phyloP scores from a whole-genome alignment of 2,113 vertebrate genomes.

The Neotoma lepida region DNA sequence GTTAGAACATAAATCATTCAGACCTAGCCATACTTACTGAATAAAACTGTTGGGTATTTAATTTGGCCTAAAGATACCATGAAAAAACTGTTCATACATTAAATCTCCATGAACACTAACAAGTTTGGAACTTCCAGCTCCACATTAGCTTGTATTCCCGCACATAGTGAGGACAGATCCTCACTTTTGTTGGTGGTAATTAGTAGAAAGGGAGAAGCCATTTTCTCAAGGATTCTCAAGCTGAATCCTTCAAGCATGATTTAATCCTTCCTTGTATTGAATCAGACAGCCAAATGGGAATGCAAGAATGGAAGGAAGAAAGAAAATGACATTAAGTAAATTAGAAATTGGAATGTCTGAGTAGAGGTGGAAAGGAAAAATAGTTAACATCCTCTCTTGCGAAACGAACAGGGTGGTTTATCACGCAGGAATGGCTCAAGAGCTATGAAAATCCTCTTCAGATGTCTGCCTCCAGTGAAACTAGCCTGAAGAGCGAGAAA shows the following conservation, averaged over 20 bases:
- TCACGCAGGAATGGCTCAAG: not conserved
- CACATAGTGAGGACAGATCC: not conserved
- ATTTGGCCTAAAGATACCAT: not conserved
- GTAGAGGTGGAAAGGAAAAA: not conserved
- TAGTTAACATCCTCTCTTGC: not conserved
- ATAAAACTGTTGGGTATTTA: not conserved
- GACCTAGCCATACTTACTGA: not conserved
- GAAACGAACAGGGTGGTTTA: not conserved
- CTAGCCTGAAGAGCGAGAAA: not conserved
- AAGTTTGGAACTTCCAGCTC: not conserved
- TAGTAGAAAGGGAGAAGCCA: not conserved
- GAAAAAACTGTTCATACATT: not conserved
- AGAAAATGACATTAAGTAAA: not conserved
- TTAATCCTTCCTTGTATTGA: not conserved
- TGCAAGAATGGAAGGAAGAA: not conserved
- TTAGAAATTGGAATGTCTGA: not conserved
- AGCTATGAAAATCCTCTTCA: not conserved
- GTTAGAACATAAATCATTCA: not conserved
- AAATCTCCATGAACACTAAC: not conserved
- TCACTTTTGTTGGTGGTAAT: not conserved
- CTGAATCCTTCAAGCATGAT: not conserved
- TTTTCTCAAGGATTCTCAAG: conserved; percentile 6
- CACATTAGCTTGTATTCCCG: accelerated
- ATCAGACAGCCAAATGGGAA: not conserved
- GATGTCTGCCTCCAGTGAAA: too few relatives aligned